A percentile compares a stretch with the other conserved stretches of the same genome.
These are phyloP conservation scores for Euzetes globulus DNA, from an alignment of 2,888 invertebrate genomes.

Conservation along the genomic window DNA sequence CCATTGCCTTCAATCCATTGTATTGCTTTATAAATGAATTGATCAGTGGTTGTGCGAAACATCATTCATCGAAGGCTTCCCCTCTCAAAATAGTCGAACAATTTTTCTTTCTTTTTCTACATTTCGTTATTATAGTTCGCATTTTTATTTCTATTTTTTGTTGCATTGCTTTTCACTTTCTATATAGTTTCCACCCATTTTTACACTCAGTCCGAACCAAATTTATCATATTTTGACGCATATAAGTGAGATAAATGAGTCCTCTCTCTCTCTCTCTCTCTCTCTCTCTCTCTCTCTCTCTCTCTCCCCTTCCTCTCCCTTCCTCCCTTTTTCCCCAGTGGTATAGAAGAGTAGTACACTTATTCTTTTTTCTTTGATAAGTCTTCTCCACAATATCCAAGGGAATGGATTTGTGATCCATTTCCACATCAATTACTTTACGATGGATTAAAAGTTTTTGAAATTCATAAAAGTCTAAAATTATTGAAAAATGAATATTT, in stretches of 20 bases:
- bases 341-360: too few species aligned
- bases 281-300: not conserved
- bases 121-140: not conserved
- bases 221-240: constrained; percentile 27
- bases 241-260: constrained; percentile 27
- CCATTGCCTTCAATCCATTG: too few species aligned
- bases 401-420: not conserved
- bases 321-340: too few species aligned
- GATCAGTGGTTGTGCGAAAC: constrained; percentile 1
- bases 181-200: not conserved
- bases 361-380: too few species aligned
- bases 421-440: not conserved
- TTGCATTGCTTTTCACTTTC: not conserved
- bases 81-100: not conserved
- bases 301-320: not conserved
- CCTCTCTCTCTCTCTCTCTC: not conserved
- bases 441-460: not conserved
- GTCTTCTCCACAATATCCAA: not conserved
- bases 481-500: too few species aligned
- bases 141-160: constrained; percentile 5
- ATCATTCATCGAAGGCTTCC: not conserved
- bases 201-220: not conserved
- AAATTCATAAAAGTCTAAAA: too few species aligned
- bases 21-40: constrained; percentile 11
- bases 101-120: constrained; percentile 8